These are phyloP conservation scores for Drosophila ezoana DNA, from an alignment of 2,888 invertebrate species.

Conservation along the genomic window DNA sequence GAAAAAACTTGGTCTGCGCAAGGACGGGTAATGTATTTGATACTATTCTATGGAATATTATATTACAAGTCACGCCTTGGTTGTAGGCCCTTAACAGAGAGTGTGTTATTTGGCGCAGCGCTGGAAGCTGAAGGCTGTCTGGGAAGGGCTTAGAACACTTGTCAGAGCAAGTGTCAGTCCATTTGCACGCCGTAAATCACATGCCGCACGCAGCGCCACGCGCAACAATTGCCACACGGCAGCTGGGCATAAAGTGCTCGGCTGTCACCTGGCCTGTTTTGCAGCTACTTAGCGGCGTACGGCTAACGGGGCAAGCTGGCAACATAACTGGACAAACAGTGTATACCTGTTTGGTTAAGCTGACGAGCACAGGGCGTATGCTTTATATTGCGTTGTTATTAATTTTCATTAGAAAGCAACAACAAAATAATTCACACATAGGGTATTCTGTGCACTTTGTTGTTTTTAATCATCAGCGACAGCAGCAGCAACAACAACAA, in stretches of 20 bases:
- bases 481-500: conserved; percentile 15
- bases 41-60: too few species aligned
- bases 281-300: conserved; percentile 25
- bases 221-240: conserved; percentile 32
- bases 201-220: conserved; percentile 35
- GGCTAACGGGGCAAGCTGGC: background rate
- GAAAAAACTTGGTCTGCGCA: too few species aligned
- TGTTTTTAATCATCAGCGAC: conserved; percentile 30
- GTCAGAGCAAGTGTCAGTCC: conserved; percentile 42
- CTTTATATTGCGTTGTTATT: conserved; percentile 35
- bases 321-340: background rate
- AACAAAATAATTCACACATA: too few species aligned
- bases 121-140: background rate
- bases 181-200: conserved; percentile 54
- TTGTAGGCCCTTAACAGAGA: too few species aligned
- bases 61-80: background rate
- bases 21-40: too few species aligned
- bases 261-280: conserved; percentile 31
- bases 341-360: background rate
- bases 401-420: conserved; percentile 40
- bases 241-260: conserved; percentile 4
- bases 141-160: conserved; percentile 35
- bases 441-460: conserved; percentile 6
- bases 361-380: conserved; percentile 16
- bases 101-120: background rate